phyloP scores from a whole-genome alignment of 1,140 invertebrate species.

The Scaptomyza montana region DNA sequence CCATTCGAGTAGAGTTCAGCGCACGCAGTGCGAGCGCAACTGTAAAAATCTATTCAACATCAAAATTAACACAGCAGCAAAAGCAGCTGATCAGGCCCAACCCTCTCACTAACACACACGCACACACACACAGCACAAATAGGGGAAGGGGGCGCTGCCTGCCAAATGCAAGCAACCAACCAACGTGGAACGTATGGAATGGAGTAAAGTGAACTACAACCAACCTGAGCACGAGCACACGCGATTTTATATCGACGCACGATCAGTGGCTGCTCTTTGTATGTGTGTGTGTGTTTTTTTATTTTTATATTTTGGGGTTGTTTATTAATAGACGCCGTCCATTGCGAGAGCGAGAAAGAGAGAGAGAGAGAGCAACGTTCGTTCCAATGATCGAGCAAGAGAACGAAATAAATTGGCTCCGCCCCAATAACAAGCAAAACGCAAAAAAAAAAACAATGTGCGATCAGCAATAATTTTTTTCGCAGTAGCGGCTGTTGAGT shows the following conservation, averaged over 20 bases:
- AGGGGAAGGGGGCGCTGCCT: slow-evolving; percentile 25
- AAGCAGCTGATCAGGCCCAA: slow-evolving; percentile 23
- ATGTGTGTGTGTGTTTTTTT: neutral
- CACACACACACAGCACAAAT: slow-evolving; percentile 7
- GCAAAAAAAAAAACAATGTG: neutral
- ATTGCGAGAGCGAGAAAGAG: slow-evolving; percentile 28
- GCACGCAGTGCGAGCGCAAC: slow-evolving; percentile 30
- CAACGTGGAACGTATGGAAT: neutral
- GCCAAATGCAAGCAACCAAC: slow-evolving; percentile 20
- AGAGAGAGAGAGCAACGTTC: slow-evolving; percentile 4
- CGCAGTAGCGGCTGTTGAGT: slow-evolving; percentile 2
- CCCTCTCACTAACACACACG: slow-evolving; percentile 18
- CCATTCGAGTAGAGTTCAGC: slow-evolving; percentile 1
- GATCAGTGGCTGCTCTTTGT: slow-evolving; percentile 27
- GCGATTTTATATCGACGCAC: slow-evolving; percentile 13
- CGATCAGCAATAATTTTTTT: slow-evolving; percentile 9
- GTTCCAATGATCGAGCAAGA: no score
- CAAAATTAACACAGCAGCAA: neutral
- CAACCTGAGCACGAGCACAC: slow-evolving; percentile 14
- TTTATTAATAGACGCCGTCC: slow-evolving; percentile 62
- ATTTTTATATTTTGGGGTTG: slow-evolving; percentile 56
- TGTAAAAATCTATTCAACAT: slow-evolving; percentile 14
- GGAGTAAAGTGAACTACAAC: slow-evolving; percentile 5
- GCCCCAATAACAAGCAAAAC: slow-evolving; percentile 9
- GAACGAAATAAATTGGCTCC: slow-evolving; percentile 4